Conservation (phyloP, 1,140 invertebrate species). For the Pectinophora gossypiella region DNA sequence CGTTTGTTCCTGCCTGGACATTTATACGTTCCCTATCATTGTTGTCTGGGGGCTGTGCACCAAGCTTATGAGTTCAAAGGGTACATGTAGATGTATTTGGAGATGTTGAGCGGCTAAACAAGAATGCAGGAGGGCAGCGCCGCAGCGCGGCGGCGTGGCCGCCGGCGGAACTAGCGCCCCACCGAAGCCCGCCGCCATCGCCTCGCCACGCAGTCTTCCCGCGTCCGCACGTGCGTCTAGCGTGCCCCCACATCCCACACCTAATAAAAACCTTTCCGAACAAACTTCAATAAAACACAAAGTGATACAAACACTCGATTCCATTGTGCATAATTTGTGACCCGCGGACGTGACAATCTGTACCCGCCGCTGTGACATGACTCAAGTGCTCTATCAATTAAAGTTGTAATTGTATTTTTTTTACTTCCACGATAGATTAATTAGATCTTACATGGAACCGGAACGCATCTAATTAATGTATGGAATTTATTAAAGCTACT, state of each 20-base stretch:
- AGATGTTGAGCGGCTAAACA: not conserved
- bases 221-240: constrained; percentile 66
- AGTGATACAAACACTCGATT: constrained; percentile 30
- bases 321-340: constrained; percentile 38
- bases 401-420: constrained; percentile 59
- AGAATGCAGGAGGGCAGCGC: constrained; percentile 25
- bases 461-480: constrained; percentile 56
- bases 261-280: constrained; percentile 25
- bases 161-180: constrained; percentile 24
- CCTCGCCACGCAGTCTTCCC: constrained; percentile 74
- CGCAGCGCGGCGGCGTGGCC: constrained; percentile 21
- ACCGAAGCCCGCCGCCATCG: constrained; percentile 45
- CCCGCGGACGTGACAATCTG: constrained; percentile 9
- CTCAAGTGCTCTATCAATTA: constrained; percentile 51
- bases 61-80: not conserved
- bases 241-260: constrained; percentile 39
- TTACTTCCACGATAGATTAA: constrained; percentile 58
- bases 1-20: too few relatives aligned
- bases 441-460: constrained; percentile 63
- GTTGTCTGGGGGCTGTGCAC: not conserved
- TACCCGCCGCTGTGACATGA: constrained; percentile 35
- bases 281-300: constrained; percentile 33
- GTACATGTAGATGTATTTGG: constrained; percentile 1
- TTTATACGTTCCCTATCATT: not conserved
- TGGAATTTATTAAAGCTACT: constrained; percentile 43